Evolutionary conservation across 2,113 vertebrate species (phyloP), one percentile per base, ranked within the genome.

Genomic region (Hystrix brachyura): DNA sequence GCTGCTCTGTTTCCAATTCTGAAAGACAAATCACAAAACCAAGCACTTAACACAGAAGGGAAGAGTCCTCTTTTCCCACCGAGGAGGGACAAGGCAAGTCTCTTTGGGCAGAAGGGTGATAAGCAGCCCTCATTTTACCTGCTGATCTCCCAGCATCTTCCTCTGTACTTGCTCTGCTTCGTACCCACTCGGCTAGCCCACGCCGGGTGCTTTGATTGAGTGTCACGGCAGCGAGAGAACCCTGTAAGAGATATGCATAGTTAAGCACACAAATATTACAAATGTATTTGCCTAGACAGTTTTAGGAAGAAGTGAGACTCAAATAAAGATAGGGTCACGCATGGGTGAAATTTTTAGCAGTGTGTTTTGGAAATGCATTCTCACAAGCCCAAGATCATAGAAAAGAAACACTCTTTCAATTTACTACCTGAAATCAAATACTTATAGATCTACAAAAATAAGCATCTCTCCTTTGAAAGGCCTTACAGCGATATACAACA

Each of bases 211-310:
- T 98, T 84, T 97, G 98, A 97, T 94, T 92, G 97, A 98, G 97
- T 98, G 97, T 97, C 98, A 97, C 90, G 76, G 97, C 98, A 97
- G 98, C 98, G 94, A 97, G 97, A 97, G 98, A 98, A 97, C 97
- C 98, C 99, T 99, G 99, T 96, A 98, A 98, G 91, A 99, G 98
- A 99, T 98, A 99, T 96, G 98, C 98, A 98, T 97, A 98, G 98
- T 99, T 99, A 98, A 98, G 97, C 98, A 98, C 98, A 97, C 98
- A 98, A 98, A 98, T 97, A 98, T 94, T 97, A 98, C 98, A 97
- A 97, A 98, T 98, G 97, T 96, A 95, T 98, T 98, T 98, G 98
- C 98, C 98, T 98, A 98, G 98, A 96, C 91, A 92, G 97, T 96
- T 94, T 97, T 87, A 97, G 96, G 34, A 94, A 97, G 95, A 87